These are phyloP conservation scores for Idaea aversata DNA, from an alignment of 2,888 invertebrate species.

Conservation along the genomic window DNA sequence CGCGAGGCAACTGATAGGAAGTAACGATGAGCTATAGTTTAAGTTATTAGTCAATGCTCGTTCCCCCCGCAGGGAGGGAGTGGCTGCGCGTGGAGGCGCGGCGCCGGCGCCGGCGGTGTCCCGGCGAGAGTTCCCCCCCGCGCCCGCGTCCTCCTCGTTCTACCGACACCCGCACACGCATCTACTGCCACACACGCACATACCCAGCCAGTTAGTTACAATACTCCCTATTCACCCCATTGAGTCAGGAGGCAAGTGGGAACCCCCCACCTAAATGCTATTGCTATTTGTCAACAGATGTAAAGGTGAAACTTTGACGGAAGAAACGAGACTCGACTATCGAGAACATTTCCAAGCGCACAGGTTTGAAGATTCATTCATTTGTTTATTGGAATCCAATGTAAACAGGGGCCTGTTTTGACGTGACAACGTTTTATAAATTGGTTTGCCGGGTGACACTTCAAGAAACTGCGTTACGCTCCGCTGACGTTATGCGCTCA, in stretches of 20 bases:
- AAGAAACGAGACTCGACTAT: slow-evolving; percentile 46
- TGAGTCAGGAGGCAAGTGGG: background rate
- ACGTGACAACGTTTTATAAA: too few relatives aligned
- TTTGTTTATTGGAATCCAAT: background rate
- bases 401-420: background rate
- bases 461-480: too few relatives aligned
- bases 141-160: slow-evolving; percentile 35
- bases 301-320: slow-evolving; percentile 46
- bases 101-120: too few relatives aligned
- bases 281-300: slow-evolving; percentile 40
- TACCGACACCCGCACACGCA: slow-evolving; percentile 35
- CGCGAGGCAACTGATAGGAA: too few relatives aligned
- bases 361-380: slow-evolving; percentile 38
- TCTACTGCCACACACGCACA: slow-evolving; percentile 26
- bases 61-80: background rate
- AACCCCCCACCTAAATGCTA: background rate
- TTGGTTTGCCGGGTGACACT: too few relatives aligned
- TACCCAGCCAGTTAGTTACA: slow-evolving; percentile 40
- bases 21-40: too few relatives aligned
- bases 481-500: too few relatives aligned
- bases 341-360: slow-evolving; percentile 52
- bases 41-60: background rate
- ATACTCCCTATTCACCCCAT: background rate
- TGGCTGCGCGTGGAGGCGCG: too few relatives aligned
- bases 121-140: slow-evolving; percentile 27